phyloP scores from a whole-genome alignment of 1,140 invertebrate genomes.

The Pseudomyrmex flavicornis region DNA sequence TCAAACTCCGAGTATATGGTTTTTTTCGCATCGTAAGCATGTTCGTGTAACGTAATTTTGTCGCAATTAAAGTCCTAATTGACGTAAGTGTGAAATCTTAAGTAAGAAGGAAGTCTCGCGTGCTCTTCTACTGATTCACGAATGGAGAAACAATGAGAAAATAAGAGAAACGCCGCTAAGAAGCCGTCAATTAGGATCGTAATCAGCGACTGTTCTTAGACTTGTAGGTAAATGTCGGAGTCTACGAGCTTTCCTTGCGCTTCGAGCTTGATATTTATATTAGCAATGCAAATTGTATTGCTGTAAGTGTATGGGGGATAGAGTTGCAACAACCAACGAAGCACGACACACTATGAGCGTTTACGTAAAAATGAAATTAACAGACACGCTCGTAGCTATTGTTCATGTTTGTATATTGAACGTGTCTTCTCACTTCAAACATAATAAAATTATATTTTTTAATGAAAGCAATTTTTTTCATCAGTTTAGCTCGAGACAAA shows the following conservation, averaged over 20 bases:
- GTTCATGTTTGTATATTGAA: conserved; percentile 17
- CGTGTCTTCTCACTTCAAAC: not conserved
- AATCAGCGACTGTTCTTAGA: conserved; percentile 43
- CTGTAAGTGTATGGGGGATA: conserved; percentile 16
- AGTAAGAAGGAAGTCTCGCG: not conserved
- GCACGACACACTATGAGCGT: conserved; percentile 16
- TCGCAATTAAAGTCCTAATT: conserved; percentile 16
- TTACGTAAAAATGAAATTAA: conserved; percentile 51
- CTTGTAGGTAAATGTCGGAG: conserved; percentile 31
- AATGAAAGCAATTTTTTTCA: conserved; percentile 24
- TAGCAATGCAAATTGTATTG: conserved; percentile 53
- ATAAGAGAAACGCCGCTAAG: conserved; percentile 1
- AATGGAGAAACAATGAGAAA: not conserved
- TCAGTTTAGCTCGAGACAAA: not conserved
- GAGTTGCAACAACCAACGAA: conserved; percentile 24
- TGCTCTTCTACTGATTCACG: not conserved
- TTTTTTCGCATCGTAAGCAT: not conserved
- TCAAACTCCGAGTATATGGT: conserved; percentile 23
- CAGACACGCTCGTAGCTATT: conserved; percentile 7
- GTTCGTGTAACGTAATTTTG: conserved; percentile 3
- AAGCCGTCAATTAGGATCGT: conserved; percentile 32
- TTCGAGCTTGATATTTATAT: conserved; percentile 57
- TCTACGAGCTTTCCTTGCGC: conserved; percentile 24
- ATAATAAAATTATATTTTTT: conserved; percentile 33
- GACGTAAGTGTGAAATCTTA: not conserved